Percentiles rank a stretch among this genome's conserved stretches.
These are phyloP conservation scores for Mellilla xanthometata DNA, from an alignment of 2,888 invertebrate genomes.

Conservation along the genomic window DNA sequence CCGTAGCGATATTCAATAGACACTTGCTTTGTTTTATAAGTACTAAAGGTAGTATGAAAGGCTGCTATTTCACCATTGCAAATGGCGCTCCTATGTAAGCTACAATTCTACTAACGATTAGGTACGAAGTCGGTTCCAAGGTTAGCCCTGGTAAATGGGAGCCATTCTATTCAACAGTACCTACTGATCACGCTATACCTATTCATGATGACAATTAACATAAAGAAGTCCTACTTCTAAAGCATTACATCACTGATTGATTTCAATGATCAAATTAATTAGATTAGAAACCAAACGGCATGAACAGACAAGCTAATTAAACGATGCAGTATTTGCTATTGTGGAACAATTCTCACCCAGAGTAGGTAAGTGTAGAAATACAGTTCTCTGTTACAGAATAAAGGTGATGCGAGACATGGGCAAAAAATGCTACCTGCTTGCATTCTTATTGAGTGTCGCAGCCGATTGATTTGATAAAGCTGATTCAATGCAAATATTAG, in stretches of 20 bases:
- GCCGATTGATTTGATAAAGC: conserved; percentile 14
- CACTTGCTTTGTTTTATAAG: too few relatives aligned
- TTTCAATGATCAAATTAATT: conserved; percentile 26
- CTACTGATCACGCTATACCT: conserved; percentile 45
- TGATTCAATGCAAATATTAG: too few relatives aligned
- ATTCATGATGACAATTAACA: conserved; percentile 52
- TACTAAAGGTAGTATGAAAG: conserved; percentile 9
- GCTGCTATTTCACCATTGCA: conserved; percentile 31
- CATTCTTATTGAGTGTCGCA: conserved; percentile 36
- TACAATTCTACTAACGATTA: conserved; percentile 54
- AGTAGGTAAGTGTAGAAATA: conserved; percentile 33
- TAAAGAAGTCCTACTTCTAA: conserved; percentile 34
- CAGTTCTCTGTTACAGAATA: conserved; percentile 35
- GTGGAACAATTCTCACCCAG: conserved; percentile 44
- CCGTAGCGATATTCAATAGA: too few relatives aligned
- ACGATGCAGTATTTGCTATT: conserved; percentile 38
- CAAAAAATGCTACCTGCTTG: conserved; percentile 60
- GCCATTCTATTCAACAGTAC: conserved; percentile 48
- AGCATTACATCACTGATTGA: conserved; percentile 42
- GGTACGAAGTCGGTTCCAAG: conserved; percentile 67
- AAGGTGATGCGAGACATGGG: conserved; percentile 49
- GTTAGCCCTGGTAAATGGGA: conserved; percentile 63
- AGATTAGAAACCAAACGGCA: conserved; percentile 28
- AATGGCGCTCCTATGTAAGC: conserved; percentile 52
- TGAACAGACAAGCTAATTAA: conserved; percentile 36